Percentiles rank a stretch among this genome's conserved stretches.
Conservation (phyloP, 1,140 invertebrate species). For the Marisa cornuarietis region DNA sequence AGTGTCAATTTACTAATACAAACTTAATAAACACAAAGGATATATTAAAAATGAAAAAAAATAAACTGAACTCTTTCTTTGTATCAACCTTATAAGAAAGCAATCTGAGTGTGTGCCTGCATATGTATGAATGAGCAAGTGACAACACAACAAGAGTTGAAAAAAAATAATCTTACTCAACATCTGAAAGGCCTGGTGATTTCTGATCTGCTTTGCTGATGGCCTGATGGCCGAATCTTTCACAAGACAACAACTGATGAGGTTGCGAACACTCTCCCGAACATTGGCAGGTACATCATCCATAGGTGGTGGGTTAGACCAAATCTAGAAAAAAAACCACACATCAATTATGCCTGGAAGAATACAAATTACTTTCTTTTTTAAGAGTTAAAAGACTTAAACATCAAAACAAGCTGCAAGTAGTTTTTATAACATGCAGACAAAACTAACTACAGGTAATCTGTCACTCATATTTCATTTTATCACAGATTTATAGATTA, state of each 20-base stretch:
- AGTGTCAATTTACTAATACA: background rate
- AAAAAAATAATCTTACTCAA: background rate
- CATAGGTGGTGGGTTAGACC: slow-evolving; percentile 48
- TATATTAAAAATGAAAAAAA: background rate
- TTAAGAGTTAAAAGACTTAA: too few species aligned
- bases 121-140: background rate
- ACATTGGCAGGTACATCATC: slow-evolving; percentile 54
- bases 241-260: slow-evolving; percentile 43
- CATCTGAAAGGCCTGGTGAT: slow-evolving; percentile 45
- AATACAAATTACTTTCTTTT: too few species aligned
- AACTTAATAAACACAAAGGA: too few species aligned
- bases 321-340: slow-evolving; percentile 41
- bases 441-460: too few species aligned
- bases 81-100: background rate
- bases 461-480: too few species aligned
- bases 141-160: background rate
- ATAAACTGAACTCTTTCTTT: background rate
- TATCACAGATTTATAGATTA: too few species aligned
- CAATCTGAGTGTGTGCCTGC: background rate
- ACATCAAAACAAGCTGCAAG: too few species aligned
- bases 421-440: too few species aligned
- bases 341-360: too few species aligned
- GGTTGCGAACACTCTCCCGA: slow-evolving; percentile 32
- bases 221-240: slow-evolving; percentile 41
- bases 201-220: slow-evolving; percentile 38